Conservation (phyloP, 2,113 vertebrate genomes). For the Pithys albifrons region DNA sequence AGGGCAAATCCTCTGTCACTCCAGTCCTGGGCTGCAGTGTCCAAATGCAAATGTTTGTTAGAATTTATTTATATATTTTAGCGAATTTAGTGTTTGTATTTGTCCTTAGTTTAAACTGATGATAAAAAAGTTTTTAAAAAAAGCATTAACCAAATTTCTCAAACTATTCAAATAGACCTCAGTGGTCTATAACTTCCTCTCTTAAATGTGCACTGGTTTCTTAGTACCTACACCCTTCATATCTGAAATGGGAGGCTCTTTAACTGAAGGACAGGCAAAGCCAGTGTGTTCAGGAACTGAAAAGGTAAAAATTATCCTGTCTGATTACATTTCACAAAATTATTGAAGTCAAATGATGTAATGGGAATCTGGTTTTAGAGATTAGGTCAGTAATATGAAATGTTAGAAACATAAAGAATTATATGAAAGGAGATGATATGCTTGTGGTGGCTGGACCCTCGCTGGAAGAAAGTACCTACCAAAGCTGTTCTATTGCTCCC, state of each 20-base stretch:
- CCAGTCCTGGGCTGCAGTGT: neutral
- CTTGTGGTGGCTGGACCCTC: neutral
- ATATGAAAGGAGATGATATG: neutral
- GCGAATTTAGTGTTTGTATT: neutral
- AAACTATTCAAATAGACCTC: neutral
- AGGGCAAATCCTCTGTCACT: neutral
- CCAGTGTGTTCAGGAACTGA: neutral
- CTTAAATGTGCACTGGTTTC: neutral
- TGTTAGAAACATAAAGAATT: neutral
- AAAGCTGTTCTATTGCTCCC: neutral
- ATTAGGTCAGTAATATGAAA: neutral
- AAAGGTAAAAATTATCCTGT: neutral
- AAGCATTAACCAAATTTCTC: neutral
- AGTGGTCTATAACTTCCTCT: neutral
- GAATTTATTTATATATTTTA: neutral
- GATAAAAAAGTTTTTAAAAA: neutral
- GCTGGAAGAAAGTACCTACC: neutral
- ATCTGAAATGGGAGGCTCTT: neutral
- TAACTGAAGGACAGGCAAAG: neutral
- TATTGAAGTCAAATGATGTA: neutral
- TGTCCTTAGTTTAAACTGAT: neutral
- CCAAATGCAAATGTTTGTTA: neutral
- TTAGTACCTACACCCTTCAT: neutral
- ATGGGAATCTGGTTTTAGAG: neutral
- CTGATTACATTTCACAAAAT: neutral